These are phyloP conservation scores for Tenthredo mesomela DNA, from an alignment of 2,888 invertebrate genomes.

Conservation along the genomic window DNA sequence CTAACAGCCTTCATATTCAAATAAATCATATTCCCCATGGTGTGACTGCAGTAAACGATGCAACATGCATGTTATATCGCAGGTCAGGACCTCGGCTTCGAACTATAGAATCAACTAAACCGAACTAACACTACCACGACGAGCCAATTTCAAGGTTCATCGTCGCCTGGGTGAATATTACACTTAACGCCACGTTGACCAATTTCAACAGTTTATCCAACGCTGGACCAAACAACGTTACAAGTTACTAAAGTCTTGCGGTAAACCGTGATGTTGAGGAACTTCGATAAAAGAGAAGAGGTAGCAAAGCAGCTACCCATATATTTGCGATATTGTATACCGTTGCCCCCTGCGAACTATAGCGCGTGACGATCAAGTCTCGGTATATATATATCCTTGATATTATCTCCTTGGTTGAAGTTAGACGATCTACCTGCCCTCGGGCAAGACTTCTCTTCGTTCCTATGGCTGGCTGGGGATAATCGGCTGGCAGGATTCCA, in stretches of 20 bases:
- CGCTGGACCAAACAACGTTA: constrained; percentile 31
- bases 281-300: background rate
- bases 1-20: background rate
- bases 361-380: constrained; percentile 12
- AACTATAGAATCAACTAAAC: background rate
- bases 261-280: constrained; percentile 6
- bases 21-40: background rate
- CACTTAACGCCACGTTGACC: constrained; percentile 67
- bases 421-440: constrained; percentile 56
- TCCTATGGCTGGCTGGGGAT: constrained; percentile 58
- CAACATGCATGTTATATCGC: background rate
- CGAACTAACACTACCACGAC: background rate
- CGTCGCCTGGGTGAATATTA: constrained; percentile 59
- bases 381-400: constrained; percentile 57
- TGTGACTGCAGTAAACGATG: background rate
- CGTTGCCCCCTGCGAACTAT: background rate
- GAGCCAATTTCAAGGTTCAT: constrained; percentile 56
- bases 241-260: constrained; percentile 31
- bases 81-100: background rate
- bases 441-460: constrained; percentile 55
- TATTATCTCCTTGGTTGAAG: constrained; percentile 62
- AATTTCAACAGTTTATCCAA: constrained; percentile 63
- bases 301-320: background rate
- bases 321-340: background rate
- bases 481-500: constrained; percentile 67